Evolutionary conservation across 2,888 invertebrate genomes (phyloP).

Genomic region (Xestia c-nigrum): DNA sequence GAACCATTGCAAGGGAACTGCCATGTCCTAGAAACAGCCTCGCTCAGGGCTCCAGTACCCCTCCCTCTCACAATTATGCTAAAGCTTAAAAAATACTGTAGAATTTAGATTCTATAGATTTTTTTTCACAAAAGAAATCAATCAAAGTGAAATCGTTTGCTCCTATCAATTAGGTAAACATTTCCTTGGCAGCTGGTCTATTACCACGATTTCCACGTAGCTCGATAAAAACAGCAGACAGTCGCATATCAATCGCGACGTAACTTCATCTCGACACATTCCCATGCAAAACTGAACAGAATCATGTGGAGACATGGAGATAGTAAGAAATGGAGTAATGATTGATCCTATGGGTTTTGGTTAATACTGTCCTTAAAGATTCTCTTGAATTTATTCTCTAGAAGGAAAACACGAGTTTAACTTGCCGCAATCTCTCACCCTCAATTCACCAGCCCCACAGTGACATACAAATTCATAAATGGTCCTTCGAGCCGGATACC

Average conservation of each 20-base stretch:
- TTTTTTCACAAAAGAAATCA: background rate
- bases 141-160: slow-evolving; percentile 48
- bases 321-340: slow-evolving; percentile 31
- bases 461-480: too few species aligned
- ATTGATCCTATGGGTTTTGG: background rate
- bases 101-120: background rate
- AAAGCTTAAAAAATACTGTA: background rate
- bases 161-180: slow-evolving; percentile 37
- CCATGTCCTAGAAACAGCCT: background rate
- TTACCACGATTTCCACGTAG: slow-evolving; percentile 64
- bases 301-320: slow-evolving; percentile 34
- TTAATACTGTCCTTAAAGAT: too few species aligned
- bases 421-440: too few species aligned
- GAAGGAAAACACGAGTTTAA: too few species aligned
- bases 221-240: slow-evolving; percentile 62
- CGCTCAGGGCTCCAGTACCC: background rate
- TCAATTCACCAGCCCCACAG: too few species aligned
- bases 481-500: too few species aligned
- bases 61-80: background rate
- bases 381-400: too few species aligned
- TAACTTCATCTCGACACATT: slow-evolving; percentile 68
- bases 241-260: slow-evolving; percentile 61
- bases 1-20: background rate
- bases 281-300: slow-evolving; percentile 67
- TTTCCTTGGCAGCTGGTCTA: slow-evolving; percentile 42